A percentile compares a stretch with the other conserved stretches of the same genome.
Conservation (phyloP, 1,140 invertebrate genomes). For the Adoxophyes honmai region DNA sequence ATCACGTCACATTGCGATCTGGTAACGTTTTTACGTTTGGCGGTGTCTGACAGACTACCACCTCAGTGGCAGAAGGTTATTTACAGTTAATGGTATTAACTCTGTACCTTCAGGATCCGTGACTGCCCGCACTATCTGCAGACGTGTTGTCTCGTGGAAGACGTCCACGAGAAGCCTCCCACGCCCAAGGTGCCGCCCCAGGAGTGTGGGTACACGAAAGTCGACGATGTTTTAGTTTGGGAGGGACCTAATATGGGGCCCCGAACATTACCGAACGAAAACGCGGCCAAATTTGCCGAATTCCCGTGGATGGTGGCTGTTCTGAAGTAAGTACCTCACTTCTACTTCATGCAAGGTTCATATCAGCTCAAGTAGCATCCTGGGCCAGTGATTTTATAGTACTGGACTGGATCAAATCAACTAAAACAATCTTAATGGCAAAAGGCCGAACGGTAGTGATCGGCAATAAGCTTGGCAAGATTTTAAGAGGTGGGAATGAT, state of each 20-base stretch:
- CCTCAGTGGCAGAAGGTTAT: too few relatives aligned
- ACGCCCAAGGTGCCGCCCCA: conserved; percentile 77
- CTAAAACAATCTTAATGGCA: too few relatives aligned
- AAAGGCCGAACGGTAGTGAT: too few relatives aligned
- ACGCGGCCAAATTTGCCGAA: conserved; percentile 82
- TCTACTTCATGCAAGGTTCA: not conserved
- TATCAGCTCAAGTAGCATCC: too few relatives aligned
- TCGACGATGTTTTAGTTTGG: too few relatives aligned
- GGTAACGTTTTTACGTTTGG: too few relatives aligned
- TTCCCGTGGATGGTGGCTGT: conserved; percentile 93
- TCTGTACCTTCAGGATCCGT: conserved; percentile 25
- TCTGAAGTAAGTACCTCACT: conserved; percentile 74
- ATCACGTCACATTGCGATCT: too few relatives aligned
- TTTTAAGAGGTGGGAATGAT: too few relatives aligned
- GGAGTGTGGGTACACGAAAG: conserved; percentile 83
- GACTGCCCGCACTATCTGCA: conserved; percentile 38
- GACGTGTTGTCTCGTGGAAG: conserved; percentile 55
- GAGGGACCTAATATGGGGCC: conserved; percentile 87
- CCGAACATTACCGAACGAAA: conserved; percentile 80
- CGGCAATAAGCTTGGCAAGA: too few relatives aligned
- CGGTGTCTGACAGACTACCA: too few relatives aligned
- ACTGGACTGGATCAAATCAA: too few relatives aligned
- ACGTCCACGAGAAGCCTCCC: conserved; percentile 79
- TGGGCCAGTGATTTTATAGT: too few relatives aligned
- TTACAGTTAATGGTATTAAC: conserved; percentile 17